These are phyloP conservation scores for Coboldia fuscipes DNA, from an alignment of 1,140 invertebrate species.

Conservation along the genomic window DNA sequence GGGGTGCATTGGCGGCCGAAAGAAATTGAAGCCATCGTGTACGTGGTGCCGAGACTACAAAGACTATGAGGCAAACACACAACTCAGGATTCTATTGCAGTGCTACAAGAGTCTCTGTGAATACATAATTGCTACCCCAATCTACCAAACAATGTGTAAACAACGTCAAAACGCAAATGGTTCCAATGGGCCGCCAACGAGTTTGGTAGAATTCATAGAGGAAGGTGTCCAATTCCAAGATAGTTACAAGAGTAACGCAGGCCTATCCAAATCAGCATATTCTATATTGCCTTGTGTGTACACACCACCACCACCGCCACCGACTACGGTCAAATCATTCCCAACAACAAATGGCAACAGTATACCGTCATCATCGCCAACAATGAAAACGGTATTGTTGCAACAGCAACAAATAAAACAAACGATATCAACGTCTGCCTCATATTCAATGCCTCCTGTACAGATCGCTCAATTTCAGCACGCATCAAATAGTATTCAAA, in stretches of 20 bases:
- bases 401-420: conserved; percentile 6
- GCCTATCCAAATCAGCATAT: conserved; percentile 43
- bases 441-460: neutral
- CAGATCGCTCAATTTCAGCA: too few relatives aligned
- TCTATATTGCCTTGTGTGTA: conserved; percentile 51
- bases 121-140: conserved; percentile 47
- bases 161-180: conserved; percentile 10
- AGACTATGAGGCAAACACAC: conserved; percentile 63
- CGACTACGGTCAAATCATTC: neutral
- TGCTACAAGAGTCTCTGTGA: conserved; percentile 77
- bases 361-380: conserved; percentile 28
- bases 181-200: conserved; percentile 25
- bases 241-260: conserved; percentile 44
- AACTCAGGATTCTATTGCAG: conserved; percentile 55
- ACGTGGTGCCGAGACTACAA: conserved; percentile 66
- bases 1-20: conserved; percentile 60
- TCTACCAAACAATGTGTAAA: conserved; percentile 29
- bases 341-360: neutral
- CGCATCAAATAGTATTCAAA: neutral
- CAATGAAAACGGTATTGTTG: conserved; percentile 35
- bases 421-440: too few relatives aligned
- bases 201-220: conserved; percentile 49
- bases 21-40: conserved; percentile 64
- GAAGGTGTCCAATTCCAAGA: conserved; percentile 60
- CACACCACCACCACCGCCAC: conserved; percentile 15